Evolutionary conservation across 2,888 invertebrate genomes (phyloP), one percentile per base, ranked within the genome.

Genomic region (Tridacna gigas): DNA sequence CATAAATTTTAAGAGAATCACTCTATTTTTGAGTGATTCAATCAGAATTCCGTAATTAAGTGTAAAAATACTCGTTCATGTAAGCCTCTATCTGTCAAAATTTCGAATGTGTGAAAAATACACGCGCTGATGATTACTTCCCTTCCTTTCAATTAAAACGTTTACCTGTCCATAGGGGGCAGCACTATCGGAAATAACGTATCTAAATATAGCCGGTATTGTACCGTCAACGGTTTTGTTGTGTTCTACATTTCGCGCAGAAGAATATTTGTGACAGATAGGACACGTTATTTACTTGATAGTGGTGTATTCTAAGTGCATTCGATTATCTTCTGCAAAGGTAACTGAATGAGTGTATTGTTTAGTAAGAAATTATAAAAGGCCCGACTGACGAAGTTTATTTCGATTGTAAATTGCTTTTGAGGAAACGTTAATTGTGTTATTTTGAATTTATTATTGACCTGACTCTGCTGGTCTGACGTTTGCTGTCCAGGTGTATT

Each of bases 161-260:
- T 26, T 83, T 77, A 88, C 85, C 85, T 85, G 82, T 78, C 81
- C 82, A 82, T 73, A 88, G 88, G 76, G 74, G 88, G 86, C 86
- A 81, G 80, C 74, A 78, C 80, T 56, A 71, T 80, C 60, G 79
- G 82, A 82, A 81, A 82, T 78, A 65, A 76, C 77, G 60, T 63
- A 45, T 75, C 86, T 81, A 79, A 81, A 81, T 74, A 83, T 86
- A 84, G 79, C 67, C 28, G 51, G 74, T 26, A 63, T 28, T 51
- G 60, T 51, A 66, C 22, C 56, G 77, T 71, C 69, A 77, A 63
- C 76, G 63, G 63, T 65, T 76, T 69, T 51, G 75, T 63, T 61
- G 75, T 75, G 61, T 75, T 63, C 63, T 75, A 25, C 47, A 45
- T 75, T 75, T 63, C 63, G 63, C 75, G 45, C 75, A 63, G 37